phyloP scores from a whole-genome alignment of 2,797 vertebrate genomes.

The Paedocypris micromegethes region DNA sequence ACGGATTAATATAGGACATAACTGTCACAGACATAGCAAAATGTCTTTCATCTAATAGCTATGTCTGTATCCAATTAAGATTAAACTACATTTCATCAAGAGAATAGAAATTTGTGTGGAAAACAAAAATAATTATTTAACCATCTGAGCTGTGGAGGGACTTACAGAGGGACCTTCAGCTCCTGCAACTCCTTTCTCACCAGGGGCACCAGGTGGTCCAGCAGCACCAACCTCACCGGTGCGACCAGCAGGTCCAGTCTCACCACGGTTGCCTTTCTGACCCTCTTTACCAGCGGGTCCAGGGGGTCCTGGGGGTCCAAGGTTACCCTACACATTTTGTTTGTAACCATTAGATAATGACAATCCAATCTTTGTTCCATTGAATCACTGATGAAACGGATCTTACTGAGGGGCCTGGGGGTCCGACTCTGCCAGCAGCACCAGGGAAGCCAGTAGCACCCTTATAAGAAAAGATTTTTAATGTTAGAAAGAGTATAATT shows the following conservation, averaged over 20 bases:
- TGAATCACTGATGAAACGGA: conserved; percentile 14
- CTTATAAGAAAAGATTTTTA: conserved; percentile 56
- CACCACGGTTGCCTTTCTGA: conserved; percentile 89
- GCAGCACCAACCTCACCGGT: conserved; percentile 81
- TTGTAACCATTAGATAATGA: too few relatives aligned
- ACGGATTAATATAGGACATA: neutral
- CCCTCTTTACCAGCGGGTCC: conserved; percentile 90
- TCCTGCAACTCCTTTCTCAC: conserved; percentile 90
- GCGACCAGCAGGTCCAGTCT: conserved; percentile 88
- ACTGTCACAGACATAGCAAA: conserved; percentile 1
- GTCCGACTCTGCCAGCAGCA: conserved; percentile 92
- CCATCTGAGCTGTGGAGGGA: conserved; percentile 30
- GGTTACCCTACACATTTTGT: conserved; percentile 73
- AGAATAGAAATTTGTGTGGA: too few relatives aligned
- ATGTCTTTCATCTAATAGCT: too few relatives aligned
- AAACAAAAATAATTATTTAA: too few relatives aligned
- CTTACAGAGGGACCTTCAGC: conserved; percentile 82
- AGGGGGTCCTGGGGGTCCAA: conserved; percentile 80
- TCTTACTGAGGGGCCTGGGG: conserved; percentile 93
- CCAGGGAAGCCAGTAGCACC: conserved; percentile 98
- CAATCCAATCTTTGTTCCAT: neutral
- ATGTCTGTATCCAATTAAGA: neutral
- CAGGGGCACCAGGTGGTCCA: conserved; percentile 78
- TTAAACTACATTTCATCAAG: too few relatives aligned
- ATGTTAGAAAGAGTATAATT: neutral